Evolutionary conservation across 1,140 invertebrate species (phyloP).

Genomic region (Drosophila mayri): DNA sequence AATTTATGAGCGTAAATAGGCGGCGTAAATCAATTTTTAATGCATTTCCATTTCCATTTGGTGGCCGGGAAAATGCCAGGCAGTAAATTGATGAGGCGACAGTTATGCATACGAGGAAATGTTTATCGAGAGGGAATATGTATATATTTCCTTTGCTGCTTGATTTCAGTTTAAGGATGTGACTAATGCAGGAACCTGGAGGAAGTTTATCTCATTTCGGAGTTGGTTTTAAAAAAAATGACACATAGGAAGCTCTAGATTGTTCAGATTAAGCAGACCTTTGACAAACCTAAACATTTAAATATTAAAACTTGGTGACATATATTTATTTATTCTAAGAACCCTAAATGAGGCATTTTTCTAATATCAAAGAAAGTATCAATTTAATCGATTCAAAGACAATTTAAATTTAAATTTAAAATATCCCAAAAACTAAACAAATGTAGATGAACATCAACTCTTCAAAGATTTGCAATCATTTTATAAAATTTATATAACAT

Average conservation of each 20-base stretch:
- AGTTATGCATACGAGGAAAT: constrained; percentile 33
- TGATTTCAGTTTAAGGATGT: constrained; percentile 1
- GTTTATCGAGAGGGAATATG: constrained; percentile 32
- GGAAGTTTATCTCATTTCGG: background rate
- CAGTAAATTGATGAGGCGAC: constrained; percentile 67
- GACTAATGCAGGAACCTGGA: background rate
- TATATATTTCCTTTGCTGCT: constrained; percentile 3
- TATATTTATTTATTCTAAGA: no score
- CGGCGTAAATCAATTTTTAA: constrained; percentile 81
- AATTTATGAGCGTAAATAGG: constrained; percentile 78
- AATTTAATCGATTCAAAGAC: no score
- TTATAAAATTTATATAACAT: constrained; percentile 1
- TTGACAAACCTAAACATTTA: no score
- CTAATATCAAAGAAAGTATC: no score
- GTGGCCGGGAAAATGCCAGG: constrained; percentile 58
- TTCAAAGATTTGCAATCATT: background rate
- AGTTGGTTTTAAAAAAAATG: background rate
- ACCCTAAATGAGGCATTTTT: no score
- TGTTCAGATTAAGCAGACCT: no score
- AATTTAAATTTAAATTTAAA: background rate
- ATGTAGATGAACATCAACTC: background rate
- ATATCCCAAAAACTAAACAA: background rate
- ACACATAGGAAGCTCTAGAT: no score
- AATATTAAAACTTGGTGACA: no score
- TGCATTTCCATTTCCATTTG: constrained; percentile 74